These are phyloP conservation scores for Microplitis manilae DNA, from an alignment of 2,888 invertebrate genomes.

Conservation along the genomic window DNA sequence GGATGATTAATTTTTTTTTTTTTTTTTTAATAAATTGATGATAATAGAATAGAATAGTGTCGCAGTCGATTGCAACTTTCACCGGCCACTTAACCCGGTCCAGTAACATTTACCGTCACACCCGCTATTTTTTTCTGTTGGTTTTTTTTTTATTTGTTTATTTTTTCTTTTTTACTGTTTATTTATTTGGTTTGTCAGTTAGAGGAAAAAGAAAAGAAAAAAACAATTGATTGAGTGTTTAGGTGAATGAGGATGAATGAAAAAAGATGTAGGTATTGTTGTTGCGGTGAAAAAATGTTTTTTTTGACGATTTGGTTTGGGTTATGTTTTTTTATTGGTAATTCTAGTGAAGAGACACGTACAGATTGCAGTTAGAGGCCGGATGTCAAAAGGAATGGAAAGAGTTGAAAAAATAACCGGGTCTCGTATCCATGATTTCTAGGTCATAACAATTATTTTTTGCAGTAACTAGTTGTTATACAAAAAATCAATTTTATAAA, in stretches of 20 bases:
- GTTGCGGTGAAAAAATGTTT: background rate
- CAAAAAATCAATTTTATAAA: conserved; percentile 9
- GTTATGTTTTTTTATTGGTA: conserved; percentile 20
- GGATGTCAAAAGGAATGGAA: conserved; percentile 36
- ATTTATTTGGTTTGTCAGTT: background rate
- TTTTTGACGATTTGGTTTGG: background rate
- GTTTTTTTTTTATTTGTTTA: background rate
- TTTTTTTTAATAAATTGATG: conserved; percentile 17
- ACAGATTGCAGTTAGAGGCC: conserved; percentile 13
- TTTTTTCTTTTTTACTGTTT: background rate
- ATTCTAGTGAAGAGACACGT: conserved; percentile 22
- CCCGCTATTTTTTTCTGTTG: conserved; percentile 57
- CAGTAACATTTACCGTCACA: conserved; percentile 68
- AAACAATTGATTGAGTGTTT: background rate
- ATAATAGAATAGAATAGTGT: conserved; percentile 37
- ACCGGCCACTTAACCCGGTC: conserved; percentile 70
- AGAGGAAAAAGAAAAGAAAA: background rate
- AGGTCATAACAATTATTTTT: conserved; percentile 25
- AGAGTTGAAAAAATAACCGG: conserved; percentile 40
- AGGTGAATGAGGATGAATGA: background rate
- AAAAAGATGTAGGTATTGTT: background rate
- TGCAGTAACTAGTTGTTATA: conserved; percentile 28
- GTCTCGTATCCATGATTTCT: conserved; percentile 27
- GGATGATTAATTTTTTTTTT: background rate
- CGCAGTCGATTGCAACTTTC: conserved; percentile 60